These are phyloP conservation scores for Harpagus bidentatus DNA, from an alignment of 2,113 vertebrate species.

Conservation along the genomic window DNA sequence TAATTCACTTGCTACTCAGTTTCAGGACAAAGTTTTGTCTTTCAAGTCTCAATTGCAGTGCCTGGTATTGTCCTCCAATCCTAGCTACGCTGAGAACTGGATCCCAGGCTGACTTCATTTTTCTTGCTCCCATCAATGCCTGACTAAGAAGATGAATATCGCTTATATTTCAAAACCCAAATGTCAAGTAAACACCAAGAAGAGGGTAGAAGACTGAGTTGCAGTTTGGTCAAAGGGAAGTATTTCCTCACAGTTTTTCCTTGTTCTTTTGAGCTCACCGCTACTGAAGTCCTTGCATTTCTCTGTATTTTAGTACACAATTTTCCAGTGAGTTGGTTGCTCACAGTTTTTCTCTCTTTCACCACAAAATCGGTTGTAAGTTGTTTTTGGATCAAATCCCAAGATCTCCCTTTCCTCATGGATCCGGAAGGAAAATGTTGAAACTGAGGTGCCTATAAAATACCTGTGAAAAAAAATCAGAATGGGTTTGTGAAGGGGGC, in stretches of 20 bases:
- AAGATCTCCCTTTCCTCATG: slow-evolving; percentile 93
- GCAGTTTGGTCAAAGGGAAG: not conserved
- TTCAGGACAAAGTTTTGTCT: not conserved
- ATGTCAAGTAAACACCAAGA: not conserved
- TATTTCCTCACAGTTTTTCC: not conserved
- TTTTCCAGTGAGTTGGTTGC: slow-evolving; percentile 97
- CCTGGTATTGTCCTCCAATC: no score
- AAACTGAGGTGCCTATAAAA: slow-evolving; percentile 95
- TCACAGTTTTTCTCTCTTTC: slow-evolving; percentile 88
- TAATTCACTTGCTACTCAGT: not conserved
- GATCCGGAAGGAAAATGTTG: slow-evolving; percentile 97
- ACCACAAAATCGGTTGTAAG: slow-evolving; percentile 95
- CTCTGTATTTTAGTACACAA: slow-evolving; percentile 78
- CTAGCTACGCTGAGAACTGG: not conserved
- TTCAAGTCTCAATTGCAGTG: not conserved
- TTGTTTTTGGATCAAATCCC: slow-evolving; percentile 91
- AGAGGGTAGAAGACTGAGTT: not conserved
- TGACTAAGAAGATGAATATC: not conserved
- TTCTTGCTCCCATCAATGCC: not conserved
- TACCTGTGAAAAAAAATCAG: slow-evolving; percentile 67
- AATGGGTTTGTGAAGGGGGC: not conserved
- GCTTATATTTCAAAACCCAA: not conserved
- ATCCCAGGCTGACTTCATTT: not conserved
- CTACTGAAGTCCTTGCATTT: not conserved
- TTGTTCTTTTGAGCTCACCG: not conserved